Conservation (phyloP, 2,797 vertebrate genomes). For the Neopelma chrysocephalum region DNA sequence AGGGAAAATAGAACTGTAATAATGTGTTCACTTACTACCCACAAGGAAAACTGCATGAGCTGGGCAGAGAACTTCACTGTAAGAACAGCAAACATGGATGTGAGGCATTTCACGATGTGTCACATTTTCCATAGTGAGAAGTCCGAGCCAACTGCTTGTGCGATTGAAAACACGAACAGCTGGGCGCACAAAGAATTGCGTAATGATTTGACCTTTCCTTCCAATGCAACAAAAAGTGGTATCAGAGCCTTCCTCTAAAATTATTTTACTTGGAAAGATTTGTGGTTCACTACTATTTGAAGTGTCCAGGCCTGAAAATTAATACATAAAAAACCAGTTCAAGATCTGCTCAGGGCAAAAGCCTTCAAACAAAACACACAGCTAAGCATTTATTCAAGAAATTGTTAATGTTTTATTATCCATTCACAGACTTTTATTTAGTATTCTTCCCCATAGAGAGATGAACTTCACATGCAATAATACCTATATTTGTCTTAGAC, state of each 20-base stretch:
- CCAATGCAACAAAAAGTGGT: constrained; percentile 72
- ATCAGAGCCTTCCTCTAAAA: constrained; percentile 65
- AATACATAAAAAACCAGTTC: neutral
- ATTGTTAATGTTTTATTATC: neutral
- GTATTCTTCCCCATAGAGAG: neutral
- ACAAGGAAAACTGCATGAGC: constrained; percentile 36
- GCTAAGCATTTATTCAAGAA: neutral
- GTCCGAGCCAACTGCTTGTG: neutral
- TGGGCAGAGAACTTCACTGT: accelerated
- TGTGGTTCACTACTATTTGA: neutral
- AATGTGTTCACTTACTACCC: constrained; percentile 72
- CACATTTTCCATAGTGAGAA: constrained; percentile 42
- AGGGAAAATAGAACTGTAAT: neutral
- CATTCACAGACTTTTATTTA: neutral
- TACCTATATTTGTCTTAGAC: neutral
- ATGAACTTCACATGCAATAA: neutral
- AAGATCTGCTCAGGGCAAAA: neutral
- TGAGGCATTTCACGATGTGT: neutral
- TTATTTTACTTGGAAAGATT: constrained; percentile 64
- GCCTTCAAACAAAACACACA: neutral
- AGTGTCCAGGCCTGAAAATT: constrained; percentile 51
- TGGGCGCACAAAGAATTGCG: neutral
- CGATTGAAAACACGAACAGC: neutral
- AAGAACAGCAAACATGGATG: constrained; percentile 21
- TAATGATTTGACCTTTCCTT: neutral